Percentiles rank a stretch among this genome's conserved stretches.
Evolutionary conservation across 2,113 vertebrate species (phyloP).

Genomic region (Bombycilla garrulus): DNA sequence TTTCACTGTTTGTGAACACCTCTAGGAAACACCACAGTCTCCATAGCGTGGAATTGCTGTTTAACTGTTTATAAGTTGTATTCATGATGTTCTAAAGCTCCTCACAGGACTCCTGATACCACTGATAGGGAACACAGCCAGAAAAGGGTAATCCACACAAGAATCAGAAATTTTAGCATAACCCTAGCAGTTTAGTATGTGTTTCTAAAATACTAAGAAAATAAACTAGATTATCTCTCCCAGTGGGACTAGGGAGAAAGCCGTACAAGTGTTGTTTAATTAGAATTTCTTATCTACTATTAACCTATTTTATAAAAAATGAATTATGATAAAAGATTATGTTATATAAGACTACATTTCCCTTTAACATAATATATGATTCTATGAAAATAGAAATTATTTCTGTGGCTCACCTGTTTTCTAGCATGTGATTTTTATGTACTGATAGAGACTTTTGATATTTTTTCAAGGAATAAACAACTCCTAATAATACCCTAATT

Average conservation of each 20-base stretch:
- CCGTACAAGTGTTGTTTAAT: not conserved
- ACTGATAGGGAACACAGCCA: not conserved
- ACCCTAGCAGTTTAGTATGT: not conserved
- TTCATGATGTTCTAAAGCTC: not conserved
- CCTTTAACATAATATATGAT: not conserved
- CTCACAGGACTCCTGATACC: not conserved
- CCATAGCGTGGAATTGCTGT: fast-evolving
- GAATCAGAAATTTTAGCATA: not conserved
- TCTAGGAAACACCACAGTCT: not conserved
- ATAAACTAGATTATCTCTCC: not conserved
- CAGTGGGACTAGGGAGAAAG: not conserved
- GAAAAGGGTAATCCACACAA: not conserved
- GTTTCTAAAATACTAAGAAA: not conserved
- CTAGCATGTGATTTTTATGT: not conserved
- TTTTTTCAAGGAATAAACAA: not conserved
- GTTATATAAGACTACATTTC: not conserved
- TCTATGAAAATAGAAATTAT: not conserved
- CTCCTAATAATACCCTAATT: not conserved
- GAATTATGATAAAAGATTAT: not conserved
- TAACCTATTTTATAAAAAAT: not conserved
- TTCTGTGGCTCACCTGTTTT: not conserved
- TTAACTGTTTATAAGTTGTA: not conserved
- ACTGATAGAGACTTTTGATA: fast-evolving
- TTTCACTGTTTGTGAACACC: not conserved
- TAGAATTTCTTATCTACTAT: not conserved